These are phyloP conservation scores for Benitochromis conjunctus DNA, from an alignment of 2,113 vertebrate species.

Conservation along the genomic window DNA sequence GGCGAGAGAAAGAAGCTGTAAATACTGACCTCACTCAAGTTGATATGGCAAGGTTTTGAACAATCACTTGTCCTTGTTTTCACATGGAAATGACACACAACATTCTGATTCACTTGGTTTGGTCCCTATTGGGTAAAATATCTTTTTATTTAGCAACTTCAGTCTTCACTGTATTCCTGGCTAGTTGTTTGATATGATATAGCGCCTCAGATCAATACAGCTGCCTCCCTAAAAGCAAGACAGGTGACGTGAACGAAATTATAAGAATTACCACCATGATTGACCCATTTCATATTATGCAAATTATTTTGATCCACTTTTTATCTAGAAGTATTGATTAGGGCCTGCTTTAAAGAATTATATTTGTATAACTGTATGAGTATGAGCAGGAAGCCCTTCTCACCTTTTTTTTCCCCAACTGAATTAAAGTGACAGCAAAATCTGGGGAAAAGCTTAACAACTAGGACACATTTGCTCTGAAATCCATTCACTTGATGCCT, in stretches of 20 bases:
- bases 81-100: background rate
- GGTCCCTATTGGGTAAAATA: background rate
- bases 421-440: background rate
- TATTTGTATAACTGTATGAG: background rate
- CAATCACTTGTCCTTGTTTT: background rate
- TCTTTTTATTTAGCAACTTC: background rate
- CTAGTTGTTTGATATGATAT: background rate
- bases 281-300: background rate
- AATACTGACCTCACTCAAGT: background rate
- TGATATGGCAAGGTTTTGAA: background rate
- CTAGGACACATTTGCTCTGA: background rate
- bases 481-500: background rate
- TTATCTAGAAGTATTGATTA: background rate
- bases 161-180: background rate
- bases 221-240: background rate
- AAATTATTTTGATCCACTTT: background rate
- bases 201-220: background rate
- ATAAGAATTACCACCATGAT: background rate
- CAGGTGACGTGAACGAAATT: background rate
- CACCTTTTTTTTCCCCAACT: background rate
- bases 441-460: background rate
- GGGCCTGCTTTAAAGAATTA: background rate
- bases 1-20: background rate
- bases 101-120: background rate
- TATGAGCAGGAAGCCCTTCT: background rate